phyloP scores from a whole-genome alignment of 2,888 invertebrate genomes.

The Phania funesta region DNA sequence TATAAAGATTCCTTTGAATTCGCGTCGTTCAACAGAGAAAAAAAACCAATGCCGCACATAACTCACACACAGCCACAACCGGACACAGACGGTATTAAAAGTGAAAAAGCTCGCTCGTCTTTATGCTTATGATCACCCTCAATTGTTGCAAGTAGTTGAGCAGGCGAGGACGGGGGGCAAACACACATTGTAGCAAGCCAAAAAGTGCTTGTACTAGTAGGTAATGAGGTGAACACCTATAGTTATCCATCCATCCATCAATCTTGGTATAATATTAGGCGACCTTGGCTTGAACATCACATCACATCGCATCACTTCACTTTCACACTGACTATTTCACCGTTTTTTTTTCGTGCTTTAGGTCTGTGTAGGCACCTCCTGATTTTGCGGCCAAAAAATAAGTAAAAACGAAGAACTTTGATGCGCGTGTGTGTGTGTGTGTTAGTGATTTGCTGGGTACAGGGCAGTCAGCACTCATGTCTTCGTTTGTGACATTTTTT shows the following conservation, averaged over 20 bases:
- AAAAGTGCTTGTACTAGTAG: constrained; percentile 47
- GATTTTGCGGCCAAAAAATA: neutral
- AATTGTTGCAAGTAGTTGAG: constrained; percentile 17
- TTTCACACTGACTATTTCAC: constrained; percentile 62
- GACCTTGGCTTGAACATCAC: constrained; percentile 64
- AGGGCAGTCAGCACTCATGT: constrained; percentile 61
- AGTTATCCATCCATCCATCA: constrained; percentile 45
- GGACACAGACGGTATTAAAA: constrained; percentile 10
- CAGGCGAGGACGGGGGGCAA: neutral
- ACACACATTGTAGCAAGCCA: neutral
- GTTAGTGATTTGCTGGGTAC: neutral
- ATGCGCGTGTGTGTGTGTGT: neutral
- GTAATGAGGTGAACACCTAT: constrained; percentile 67
- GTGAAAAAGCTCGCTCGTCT: neutral
- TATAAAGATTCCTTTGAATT: constrained; percentile 56
- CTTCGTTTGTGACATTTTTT: constrained; percentile 65
- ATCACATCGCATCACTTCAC: constrained; percentile 62
- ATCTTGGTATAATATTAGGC: constrained; percentile 60
- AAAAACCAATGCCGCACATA: constrained; percentile 63
- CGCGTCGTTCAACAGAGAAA: constrained; percentile 62
- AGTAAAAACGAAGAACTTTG: too few species aligned
- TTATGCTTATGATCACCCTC: constrained; percentile 38
- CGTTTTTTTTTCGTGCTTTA: neutral
- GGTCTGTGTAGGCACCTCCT: neutral
- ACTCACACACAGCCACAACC: constrained; percentile 43